Conservation (phyloP, 2,888 invertebrate genomes). For the Didymodactylos carnosus region DNA sequence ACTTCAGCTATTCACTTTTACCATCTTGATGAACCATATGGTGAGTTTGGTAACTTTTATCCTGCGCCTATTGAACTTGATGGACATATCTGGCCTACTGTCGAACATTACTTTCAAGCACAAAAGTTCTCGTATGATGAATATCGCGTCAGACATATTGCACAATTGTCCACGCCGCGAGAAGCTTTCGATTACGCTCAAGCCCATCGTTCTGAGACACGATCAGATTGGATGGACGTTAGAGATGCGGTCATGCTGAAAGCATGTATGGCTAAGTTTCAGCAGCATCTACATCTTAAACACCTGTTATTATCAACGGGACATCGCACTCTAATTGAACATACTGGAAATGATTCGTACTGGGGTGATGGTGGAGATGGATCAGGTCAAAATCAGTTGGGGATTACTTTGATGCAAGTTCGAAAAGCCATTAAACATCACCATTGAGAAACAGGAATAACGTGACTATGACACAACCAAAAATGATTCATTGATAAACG, state of each 20-base stretch:
- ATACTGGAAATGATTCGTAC: conserved; percentile 5
- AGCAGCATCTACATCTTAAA: neutral
- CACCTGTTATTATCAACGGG: conserved; percentile 1
- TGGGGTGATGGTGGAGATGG: conserved; percentile 9
- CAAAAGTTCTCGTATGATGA: conserved; percentile 1
- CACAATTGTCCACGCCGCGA: neutral
- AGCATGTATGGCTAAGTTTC: conserved; percentile 8
- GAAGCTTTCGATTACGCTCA: conserved; percentile 1
- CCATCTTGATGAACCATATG: conserved; percentile 2
- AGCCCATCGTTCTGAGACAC: neutral
- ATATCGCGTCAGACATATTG: neutral
- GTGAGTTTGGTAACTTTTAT: conserved; percentile 9
- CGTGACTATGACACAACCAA: neutral
- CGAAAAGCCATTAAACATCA: neutral
- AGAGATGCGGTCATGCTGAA: conserved; percentile 1
- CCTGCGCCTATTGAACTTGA: neutral
- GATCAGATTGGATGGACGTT: conserved; percentile 6
- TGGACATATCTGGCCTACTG: conserved; percentile 3
- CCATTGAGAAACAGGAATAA: neutral
- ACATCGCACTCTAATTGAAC: neutral
- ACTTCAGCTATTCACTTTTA: neutral
- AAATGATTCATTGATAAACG: neutral
- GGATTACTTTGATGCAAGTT: neutral
- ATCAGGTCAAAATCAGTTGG: conserved; percentile 3
- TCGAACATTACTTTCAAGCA: conserved; percentile 12